Evolutionary conservation across 2,888 invertebrate genomes (phyloP).

Genomic region (Hedya salicella): DNA sequence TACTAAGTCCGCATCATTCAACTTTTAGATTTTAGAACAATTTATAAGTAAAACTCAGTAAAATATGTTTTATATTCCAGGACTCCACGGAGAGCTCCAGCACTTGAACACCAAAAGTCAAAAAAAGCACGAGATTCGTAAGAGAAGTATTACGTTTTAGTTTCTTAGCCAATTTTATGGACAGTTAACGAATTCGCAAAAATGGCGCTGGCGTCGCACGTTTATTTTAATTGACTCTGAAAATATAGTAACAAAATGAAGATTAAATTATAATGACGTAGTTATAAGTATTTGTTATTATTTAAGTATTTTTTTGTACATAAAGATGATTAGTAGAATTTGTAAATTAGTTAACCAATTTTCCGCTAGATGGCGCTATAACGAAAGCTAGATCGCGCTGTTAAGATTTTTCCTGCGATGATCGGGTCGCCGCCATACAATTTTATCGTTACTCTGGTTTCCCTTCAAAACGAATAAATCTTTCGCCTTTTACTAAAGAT

Average conservation of each 20-base stretch:
- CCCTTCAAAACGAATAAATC: slow-evolving; percentile 89
- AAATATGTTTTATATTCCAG: slow-evolving; percentile 17
- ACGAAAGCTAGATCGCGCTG: slow-evolving; percentile 19
- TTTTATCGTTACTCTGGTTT: slow-evolving; percentile 57
- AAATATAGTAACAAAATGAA: not conserved
- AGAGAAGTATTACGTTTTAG: slow-evolving; percentile 23
- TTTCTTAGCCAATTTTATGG: slow-evolving; percentile 8
- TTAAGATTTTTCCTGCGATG: slow-evolving; percentile 20
- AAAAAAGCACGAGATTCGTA: not conserved
- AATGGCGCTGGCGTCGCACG: slow-evolving; percentile 33
- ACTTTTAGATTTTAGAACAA: no score
- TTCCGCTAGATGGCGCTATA: slow-evolving; percentile 28
- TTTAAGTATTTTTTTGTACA: slow-evolving; percentile 15
- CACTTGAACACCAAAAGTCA: slow-evolving; percentile 11
- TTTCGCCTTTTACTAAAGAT: slow-evolving; percentile 93
- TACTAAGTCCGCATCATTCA: no score
- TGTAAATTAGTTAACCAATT: slow-evolving; percentile 16
- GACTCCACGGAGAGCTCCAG: slow-evolving; percentile 21
- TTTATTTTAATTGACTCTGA: slow-evolving; percentile 16
- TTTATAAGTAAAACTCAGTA: not conserved
- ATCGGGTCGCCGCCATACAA: slow-evolving; percentile 4
- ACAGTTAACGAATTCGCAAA: slow-evolving; percentile 8
- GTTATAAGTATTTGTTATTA: slow-evolving; percentile 20
- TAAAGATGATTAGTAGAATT: not conserved
- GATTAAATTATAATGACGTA: slow-evolving; percentile 7